These are phyloP conservation scores for Pteronura brasiliensis DNA, from an alignment of 2,113 vertebrate genomes.

Conservation along the genomic window DNA sequence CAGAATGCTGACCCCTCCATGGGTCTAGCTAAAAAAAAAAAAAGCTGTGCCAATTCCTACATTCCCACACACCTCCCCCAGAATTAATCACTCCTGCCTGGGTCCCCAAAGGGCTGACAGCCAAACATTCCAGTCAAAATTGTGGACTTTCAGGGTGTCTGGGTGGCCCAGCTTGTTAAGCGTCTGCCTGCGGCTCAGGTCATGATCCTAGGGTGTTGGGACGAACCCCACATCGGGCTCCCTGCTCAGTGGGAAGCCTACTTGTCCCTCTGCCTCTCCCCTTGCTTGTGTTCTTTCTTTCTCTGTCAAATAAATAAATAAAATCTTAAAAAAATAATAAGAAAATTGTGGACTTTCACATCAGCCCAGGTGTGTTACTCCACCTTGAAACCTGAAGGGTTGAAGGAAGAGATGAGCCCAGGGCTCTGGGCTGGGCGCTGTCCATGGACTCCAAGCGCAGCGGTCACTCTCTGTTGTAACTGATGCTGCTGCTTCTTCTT, in stretches of 20 bases:
- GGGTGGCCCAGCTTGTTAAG: no score
- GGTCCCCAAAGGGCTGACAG: background rate
- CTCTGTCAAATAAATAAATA: no score
- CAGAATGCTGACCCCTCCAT: background rate
- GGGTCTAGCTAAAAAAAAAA: background rate
- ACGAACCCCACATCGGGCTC: no score
- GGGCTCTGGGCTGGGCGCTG: accelerated
- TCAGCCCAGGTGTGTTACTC: background rate
- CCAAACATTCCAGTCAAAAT: background rate
- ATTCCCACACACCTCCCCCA: background rate
- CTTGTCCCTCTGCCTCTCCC: no score
- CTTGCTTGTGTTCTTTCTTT: no score
- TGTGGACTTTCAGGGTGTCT: background rate
- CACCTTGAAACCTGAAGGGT: background rate
- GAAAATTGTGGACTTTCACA: background rate
- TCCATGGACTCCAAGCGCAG: background rate
- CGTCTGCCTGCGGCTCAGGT: no score
- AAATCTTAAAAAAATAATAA: no score
- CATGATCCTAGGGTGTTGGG: no score
- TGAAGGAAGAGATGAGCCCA: background rate
- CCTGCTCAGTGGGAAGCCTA: no score
- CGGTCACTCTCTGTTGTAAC: no score
- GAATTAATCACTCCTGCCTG: background rate
- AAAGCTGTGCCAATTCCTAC: background rate
- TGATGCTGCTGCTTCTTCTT: no score